Conservation (phyloP, 2,797 vertebrate genomes). For the Fistularia commersonii region DNA sequence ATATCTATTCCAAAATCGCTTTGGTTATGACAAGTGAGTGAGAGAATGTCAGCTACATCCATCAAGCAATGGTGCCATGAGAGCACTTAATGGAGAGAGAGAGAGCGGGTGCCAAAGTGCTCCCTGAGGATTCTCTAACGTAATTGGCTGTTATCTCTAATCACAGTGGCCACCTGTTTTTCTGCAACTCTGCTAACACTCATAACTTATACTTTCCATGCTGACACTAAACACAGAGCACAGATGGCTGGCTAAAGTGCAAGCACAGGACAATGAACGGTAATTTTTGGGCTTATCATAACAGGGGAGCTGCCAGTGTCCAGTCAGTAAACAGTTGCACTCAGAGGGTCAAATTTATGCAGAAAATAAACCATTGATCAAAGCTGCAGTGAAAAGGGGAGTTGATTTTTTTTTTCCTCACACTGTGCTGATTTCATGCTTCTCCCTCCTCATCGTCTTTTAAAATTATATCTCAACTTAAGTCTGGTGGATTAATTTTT, state of each 20-base stretch:
- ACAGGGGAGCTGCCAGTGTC: constrained; percentile 16
- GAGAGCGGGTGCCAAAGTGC: constrained; percentile 38
- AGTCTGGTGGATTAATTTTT: constrained; percentile 57
- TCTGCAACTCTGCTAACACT: constrained; percentile 47
- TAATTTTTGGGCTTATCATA: constrained; percentile 35
- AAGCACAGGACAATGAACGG: constrained; percentile 30
- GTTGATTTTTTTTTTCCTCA: constrained; percentile 17
- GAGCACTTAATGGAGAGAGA: constrained; percentile 26
- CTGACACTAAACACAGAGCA: constrained; percentile 42
- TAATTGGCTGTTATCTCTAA: constrained; percentile 69
- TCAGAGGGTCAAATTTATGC: constrained; percentile 6
- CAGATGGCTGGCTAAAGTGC: constrained; percentile 58
- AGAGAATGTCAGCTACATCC: constrained; percentile 36
- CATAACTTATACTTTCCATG: constrained; percentile 56
- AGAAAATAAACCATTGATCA: constrained; percentile 30
- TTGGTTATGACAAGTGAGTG: constrained; percentile 32
- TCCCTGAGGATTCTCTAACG: constrained; percentile 52
- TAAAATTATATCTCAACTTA: constrained; percentile 57
- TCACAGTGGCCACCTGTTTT: constrained; percentile 70
- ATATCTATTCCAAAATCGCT: constrained; percentile 22
- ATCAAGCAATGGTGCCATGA: constrained; percentile 20
- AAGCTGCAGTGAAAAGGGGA: constrained; percentile 39
- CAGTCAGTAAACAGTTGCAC: constrained; percentile 31
- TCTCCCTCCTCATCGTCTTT: constrained; percentile 28
- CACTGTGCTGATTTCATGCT: constrained; percentile 50